A percentile compares a stretch with the other conserved stretches of the same genome.
Evolutionary conservation across 2,888 invertebrate genomes (phyloP).

Genomic region (Parnassius glacialis): DNA sequence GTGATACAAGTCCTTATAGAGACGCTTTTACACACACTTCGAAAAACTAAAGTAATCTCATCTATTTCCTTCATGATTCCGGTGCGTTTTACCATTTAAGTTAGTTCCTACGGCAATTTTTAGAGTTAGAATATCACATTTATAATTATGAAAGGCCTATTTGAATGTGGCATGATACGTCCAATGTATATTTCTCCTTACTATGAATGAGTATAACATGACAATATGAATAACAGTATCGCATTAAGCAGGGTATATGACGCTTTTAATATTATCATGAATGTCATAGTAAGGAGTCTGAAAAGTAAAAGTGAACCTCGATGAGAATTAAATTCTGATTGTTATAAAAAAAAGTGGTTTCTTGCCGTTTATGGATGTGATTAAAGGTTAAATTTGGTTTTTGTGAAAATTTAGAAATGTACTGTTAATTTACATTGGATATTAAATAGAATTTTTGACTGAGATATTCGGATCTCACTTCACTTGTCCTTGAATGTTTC

Average conservation of each 20-base stretch:
- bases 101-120: slow-evolving; percentile 45
- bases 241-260: slow-evolving; percentile 25
- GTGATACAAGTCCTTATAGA: slow-evolving; percentile 2
- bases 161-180: slow-evolving; percentile 35
- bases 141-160: slow-evolving; percentile 39
- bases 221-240: slow-evolving; percentile 42
- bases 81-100: slow-evolving; percentile 39
- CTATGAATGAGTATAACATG: slow-evolving; percentile 37
- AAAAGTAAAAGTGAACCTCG: slow-evolving; percentile 4
- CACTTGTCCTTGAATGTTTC: neutral
- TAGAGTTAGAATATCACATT: slow-evolving; percentile 27
- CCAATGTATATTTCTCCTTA: slow-evolving; percentile 37
- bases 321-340: slow-evolving; percentile 16
- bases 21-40: slow-evolving; percentile 4
- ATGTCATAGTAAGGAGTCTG: slow-evolving; percentile 15
- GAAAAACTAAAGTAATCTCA: slow-evolving; percentile 23
- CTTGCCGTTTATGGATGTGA: slow-evolving; percentile 16
- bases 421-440: too few relatives aligned
- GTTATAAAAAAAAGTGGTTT: slow-evolving; percentile 5
- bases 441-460: neutral
- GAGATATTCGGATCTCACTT: neutral
- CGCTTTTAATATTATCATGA: slow-evolving; percentile 24
- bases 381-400: neutral
- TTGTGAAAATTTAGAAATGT: neutral
- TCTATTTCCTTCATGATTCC: slow-evolving; percentile 28